Conservation (phyloP, 2,888 invertebrate species). For the Agrypnus murinus region DNA sequence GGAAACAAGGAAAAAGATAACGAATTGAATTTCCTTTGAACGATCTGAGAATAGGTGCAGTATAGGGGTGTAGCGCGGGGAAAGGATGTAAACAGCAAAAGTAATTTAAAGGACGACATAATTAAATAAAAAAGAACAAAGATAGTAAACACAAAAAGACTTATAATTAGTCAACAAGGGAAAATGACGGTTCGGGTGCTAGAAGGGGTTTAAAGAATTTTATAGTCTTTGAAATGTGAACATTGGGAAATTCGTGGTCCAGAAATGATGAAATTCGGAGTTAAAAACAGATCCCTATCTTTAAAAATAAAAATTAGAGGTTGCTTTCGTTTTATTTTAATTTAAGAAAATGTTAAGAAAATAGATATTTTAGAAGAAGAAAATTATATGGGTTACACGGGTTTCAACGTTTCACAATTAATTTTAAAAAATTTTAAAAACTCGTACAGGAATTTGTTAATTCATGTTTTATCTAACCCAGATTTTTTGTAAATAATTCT, state of each 20-base stretch:
- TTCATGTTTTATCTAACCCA: no score
- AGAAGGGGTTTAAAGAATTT: not conserved
- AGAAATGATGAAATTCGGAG: no score
- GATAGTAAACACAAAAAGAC: slow-evolving; percentile 15
- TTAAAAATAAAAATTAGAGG: no score
- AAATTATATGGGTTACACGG: no score
- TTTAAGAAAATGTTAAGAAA: no score
- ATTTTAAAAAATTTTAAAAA: no score
- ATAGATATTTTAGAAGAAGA: no score
- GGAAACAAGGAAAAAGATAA: slow-evolving; percentile 16
- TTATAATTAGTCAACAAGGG: slow-evolving; percentile 2
- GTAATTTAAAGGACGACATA: slow-evolving; percentile 10
- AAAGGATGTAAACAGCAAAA: slow-evolving; percentile 5
- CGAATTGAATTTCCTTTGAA: slow-evolving; percentile 25
- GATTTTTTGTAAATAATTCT: no score
- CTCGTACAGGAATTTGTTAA: no score
- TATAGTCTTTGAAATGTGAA: not conserved
- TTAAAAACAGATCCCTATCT: no score
- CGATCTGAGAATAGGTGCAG: not conserved
- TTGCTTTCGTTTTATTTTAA: no score
- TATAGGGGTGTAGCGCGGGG: not conserved
- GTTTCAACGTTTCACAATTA: no score
- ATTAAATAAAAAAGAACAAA: slow-evolving; percentile 24
- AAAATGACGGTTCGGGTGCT: not conserved
- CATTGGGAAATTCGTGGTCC: not conserved